Percentiles rank a stretch among this genome's conserved stretches.
These are phyloP conservation scores for Megaceryle torquata DNA, from an alignment of 2,113 vertebrate species.

Conservation along the genomic window DNA sequence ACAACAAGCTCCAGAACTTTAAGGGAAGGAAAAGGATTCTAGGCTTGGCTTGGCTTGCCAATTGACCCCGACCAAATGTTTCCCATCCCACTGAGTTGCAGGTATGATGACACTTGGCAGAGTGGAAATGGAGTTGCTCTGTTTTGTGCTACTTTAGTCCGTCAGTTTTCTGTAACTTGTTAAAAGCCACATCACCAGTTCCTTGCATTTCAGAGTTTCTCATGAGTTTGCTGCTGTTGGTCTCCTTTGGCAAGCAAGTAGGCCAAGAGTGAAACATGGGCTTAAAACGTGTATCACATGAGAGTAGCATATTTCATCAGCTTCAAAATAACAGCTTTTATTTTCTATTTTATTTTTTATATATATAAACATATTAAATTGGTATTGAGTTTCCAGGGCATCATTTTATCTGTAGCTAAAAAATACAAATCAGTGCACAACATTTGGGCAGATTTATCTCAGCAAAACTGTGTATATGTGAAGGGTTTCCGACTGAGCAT, in stretches of 20 bases:
- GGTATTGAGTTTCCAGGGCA: slow-evolving; percentile 13
- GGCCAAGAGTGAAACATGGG: slow-evolving; percentile 26
- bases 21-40: not conserved
- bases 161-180: slow-evolving; percentile 4
- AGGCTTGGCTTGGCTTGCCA: not conserved
- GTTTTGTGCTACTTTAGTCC: slow-evolving; percentile 6
- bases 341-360: not conserved
- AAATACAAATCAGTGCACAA: not conserved
- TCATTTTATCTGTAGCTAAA: slow-evolving; percentile 47
- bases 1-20: not conserved
- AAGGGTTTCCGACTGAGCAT: slow-evolving; percentile 56
- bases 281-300: not conserved
- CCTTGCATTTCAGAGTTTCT: not conserved
- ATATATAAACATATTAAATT: not conserved
- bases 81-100: not conserved
- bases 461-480: slow-evolving; percentile 42
- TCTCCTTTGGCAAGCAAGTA: slow-evolving; percentile 35
- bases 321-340: not conserved
- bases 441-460: slow-evolving; percentile 56
- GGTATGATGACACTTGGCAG: not conserved
- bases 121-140: slow-evolving; percentile 11
- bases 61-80: not conserved
- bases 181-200: slow-evolving; percentile 14
- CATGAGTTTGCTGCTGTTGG: slow-evolving; percentile 17
- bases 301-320: not conserved